A percentile compares a stretch with the other conserved stretches of the same genome.
phyloP scores from a whole-genome alignment of 2,888 invertebrate species.

The Arge pagana region DNA sequence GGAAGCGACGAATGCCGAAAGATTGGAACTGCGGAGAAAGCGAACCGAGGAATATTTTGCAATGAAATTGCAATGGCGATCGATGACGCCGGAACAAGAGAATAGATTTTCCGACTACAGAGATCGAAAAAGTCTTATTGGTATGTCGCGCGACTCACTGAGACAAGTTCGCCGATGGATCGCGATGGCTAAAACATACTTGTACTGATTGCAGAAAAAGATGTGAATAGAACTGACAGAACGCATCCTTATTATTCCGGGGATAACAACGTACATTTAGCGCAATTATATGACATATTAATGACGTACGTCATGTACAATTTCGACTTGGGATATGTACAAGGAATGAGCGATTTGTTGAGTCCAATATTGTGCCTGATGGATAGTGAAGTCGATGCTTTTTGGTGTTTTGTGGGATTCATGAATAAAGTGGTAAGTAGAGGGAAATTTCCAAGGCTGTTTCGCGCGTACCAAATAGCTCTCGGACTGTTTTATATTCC shows the following conservation, averaged over 20 bases:
- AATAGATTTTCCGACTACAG: slow-evolving; percentile 83
- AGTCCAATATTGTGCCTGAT: slow-evolving; percentile 89
- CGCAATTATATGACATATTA: slow-evolving; percentile 84
- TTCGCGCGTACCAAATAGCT: background rate
- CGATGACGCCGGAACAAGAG: slow-evolving; percentile 87
- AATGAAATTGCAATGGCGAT: slow-evolving; percentile 97
- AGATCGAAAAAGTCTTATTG: slow-evolving; percentile 89
- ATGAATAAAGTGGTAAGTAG: slow-evolving; percentile 89
- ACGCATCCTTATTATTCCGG: slow-evolving; percentile 91
- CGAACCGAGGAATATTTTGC: slow-evolving; percentile 86
- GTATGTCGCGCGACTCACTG: slow-evolving; percentile 49
- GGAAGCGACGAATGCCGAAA: slow-evolving; percentile 75
- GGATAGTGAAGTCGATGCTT: slow-evolving; percentile 93
- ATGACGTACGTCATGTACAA: slow-evolving; percentile 99
- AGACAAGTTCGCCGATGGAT: background rate
- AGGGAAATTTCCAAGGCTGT: slow-evolving; percentile 6
- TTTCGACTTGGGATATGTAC: slow-evolving; percentile 94
- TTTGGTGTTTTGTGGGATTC: slow-evolving; percentile 99
- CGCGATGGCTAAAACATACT: slow-evolving; percentile 24
- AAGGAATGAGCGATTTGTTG: slow-evolving; percentile 97
- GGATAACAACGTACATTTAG: slow-evolving; percentile 87
- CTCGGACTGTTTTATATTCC: background rate
- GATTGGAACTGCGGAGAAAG: slow-evolving; percentile 70
- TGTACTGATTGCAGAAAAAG: slow-evolving; percentile 75
- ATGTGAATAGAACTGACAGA: slow-evolving; percentile 94